Percentiles rank a stretch among this genome's conserved stretches.
Evolutionary conservation across 2,797 vertebrate species (phyloP).

Genomic region (Garrulus glandarius): DNA sequence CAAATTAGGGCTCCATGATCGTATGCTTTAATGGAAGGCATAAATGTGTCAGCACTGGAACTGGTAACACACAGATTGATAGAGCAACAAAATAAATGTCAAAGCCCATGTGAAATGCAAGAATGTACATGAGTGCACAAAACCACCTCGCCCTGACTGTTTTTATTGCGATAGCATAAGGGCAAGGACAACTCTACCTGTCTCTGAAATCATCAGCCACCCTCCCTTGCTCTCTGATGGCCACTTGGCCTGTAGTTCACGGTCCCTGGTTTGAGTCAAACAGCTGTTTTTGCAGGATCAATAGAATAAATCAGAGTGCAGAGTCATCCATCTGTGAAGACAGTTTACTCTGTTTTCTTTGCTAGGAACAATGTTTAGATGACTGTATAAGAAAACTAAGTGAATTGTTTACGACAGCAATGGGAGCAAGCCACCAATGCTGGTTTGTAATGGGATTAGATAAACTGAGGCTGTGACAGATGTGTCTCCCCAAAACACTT

Average conservation of each 20-base stretch:
- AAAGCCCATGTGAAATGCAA: background rate
- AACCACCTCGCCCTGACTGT: background rate
- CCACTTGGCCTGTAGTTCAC: background rate
- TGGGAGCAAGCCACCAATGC: background rate
- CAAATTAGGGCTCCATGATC: background rate
- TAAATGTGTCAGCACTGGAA: background rate
- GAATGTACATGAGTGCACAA: fast-evolving
- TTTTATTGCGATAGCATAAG: background rate
- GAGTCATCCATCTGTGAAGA: background rate
- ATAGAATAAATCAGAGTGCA: background rate
- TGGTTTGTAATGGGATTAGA: background rate
- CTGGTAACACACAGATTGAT: background rate
- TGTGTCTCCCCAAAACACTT: background rate
- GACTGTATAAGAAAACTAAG: background rate
- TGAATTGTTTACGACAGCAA: background rate
- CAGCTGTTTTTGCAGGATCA: background rate
- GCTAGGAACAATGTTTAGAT: background rate
- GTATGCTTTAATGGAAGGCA: background rate
- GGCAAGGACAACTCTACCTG: background rate
- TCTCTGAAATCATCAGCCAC: background rate
- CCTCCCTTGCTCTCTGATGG: background rate
- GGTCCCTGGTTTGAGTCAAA: background rate
- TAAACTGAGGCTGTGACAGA: background rate
- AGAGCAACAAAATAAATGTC: background rate
- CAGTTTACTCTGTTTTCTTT: background rate